Percentiles rank a stretch among this genome's conserved stretches.
Evolutionary conservation across 1,140 invertebrate species (phyloP).

Genomic region (Batillaria attramentaria): DNA sequence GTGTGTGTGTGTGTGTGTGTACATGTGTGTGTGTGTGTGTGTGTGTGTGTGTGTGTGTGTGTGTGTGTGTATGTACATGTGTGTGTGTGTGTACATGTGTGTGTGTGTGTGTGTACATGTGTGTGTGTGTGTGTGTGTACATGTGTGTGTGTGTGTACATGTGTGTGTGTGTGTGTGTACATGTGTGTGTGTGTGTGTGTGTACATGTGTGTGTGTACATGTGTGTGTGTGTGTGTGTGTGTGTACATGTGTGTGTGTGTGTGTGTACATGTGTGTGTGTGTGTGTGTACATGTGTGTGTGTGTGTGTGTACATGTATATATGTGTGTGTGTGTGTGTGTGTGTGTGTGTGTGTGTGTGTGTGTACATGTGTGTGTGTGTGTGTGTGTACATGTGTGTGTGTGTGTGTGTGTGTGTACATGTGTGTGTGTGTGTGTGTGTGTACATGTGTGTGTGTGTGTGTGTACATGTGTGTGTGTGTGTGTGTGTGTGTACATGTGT

Average conservation of each 20-base stretch:
- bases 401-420: background rate
- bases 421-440: background rate
- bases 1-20: conserved; percentile 1
- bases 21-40: background rate
- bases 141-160: background rate
- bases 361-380: background rate
- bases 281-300: background rate
- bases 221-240: background rate
- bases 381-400: background rate
- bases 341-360: background rate
- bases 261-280: background rate
- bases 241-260: background rate
- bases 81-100: background rate
- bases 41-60: conserved; percentile 13
- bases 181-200: background rate
- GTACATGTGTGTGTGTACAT: background rate
- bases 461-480: background rate
- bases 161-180: background rate
- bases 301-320: background rate
- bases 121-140: background rate
- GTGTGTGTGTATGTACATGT: background rate
- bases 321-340: conserved; percentile 12
- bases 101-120: background rate
- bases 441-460: background rate
- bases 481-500: background rate